Evolutionary conservation across 2,113 vertebrate species (phyloP), one percentile per base, ranked within the genome.

Genomic region (Peromyscus leucopus): DNA sequence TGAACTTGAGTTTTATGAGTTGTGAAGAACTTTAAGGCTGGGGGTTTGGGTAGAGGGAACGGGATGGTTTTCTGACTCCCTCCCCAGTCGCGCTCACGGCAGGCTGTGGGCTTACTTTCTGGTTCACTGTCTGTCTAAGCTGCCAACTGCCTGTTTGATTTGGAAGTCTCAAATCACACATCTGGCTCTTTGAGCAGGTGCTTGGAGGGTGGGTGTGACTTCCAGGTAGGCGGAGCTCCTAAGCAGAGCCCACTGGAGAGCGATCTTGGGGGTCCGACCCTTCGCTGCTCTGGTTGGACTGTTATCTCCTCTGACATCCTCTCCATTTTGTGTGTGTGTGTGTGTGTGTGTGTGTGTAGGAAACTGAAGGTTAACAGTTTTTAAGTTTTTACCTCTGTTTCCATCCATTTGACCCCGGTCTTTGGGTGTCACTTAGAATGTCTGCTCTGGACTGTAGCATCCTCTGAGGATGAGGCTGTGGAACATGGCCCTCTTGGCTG

Each of bases 391-490:
- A 67, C 7, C 98, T 76, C 57, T 16, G 0, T 93, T 75, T 59
- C 59, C 15, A 36, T 87, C 94, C 93, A 1, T 85, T 89, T 95
- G 7, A 33, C 28, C 7, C 12, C 69, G n/a, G 16, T 78, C 5
- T 2, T 71, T 46, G 31, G 61, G 16, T 69, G 8, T 74, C 93
- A 85, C 39, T 39, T 75, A 74, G n/a, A 92, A 63, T 80, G 72
- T 63, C 69, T 67, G 65, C 57, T 96, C 36, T 51, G 84, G 46
- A 21, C 93, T 96, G 19, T 97, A 17, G n/a, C 94, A 33, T 91
- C 69, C 74, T 89, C 17, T n/a, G 65, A 83, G 71, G 71, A 11
- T 82, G 39, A 72, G 63, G 71, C 31, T 16, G 33, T 93, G 59
- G 19, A 91, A 7, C 67, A 13, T 65, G 46, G 63, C 17, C 94